phyloP scores from a whole-genome alignment of 2,113 vertebrate species.

The Dipodomys spectabilis region DNA sequence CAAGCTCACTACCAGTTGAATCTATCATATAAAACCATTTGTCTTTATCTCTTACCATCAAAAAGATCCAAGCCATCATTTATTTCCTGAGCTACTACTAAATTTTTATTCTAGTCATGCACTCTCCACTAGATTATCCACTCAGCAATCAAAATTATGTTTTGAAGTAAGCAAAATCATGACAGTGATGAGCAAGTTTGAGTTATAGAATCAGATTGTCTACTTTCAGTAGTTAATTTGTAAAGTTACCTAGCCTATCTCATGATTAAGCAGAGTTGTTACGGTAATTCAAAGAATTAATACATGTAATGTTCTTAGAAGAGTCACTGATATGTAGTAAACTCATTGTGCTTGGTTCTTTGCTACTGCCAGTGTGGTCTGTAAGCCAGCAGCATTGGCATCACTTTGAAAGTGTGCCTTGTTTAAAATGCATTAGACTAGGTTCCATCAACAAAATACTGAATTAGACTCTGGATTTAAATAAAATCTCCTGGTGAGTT shows the following conservation, averaged over 20 bases:
- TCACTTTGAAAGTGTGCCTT: neutral
- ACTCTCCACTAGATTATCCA: neutral
- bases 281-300: conserved; percentile 36
- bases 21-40: neutral
- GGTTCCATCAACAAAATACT: neutral
- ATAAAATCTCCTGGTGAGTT: neutral
- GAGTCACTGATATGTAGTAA: neutral
- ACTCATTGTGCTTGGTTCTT: conserved; percentile 26
- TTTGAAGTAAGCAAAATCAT: neutral
- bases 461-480: neutral
- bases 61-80: neutral
- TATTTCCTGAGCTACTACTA: neutral
- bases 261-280: neutral
- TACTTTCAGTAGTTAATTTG: neutral
- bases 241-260: neutral
- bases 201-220: neutral
- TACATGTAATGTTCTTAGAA: conserved; percentile 22
- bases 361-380: neutral
- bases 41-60: neutral
- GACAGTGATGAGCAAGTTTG: neutral
- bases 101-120: neutral
- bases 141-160: neutral
- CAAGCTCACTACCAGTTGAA: neutral
- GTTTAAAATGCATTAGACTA: neutral
- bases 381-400: neutral